Evolutionary conservation across 2,797 vertebrate species (phyloP), one percentile per base, ranked within the genome.

Genomic region (Phoeniculus purpureus): DNA sequence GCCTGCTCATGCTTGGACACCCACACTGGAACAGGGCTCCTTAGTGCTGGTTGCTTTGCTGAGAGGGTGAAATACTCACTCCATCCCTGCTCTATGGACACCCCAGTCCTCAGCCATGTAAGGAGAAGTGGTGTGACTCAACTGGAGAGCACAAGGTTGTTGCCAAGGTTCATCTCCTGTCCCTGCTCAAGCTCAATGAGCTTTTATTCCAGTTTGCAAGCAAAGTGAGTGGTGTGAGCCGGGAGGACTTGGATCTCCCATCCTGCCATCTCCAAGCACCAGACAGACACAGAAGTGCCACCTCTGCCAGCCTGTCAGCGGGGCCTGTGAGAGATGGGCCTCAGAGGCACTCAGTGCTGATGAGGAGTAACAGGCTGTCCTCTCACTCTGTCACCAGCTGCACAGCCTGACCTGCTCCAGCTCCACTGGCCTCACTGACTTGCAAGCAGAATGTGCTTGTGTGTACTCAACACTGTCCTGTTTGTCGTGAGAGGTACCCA

Each of bases 111-210:
- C 3, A 72, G 65, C 20, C 50, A 47, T 27, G 62, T 27, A 23
- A 74, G 26, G 40, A 67, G 31, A 64, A 48, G 37, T 7, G 37
- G 32, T 56, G 2, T 1, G 2, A 25, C 32, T 34, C 58, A 21
- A 1, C 15, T 32, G 29, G 34, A 27, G 31, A 79, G 25, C 47
- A 26, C 8, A 1, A 31, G 52, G 29, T 34, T 9, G 3, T 59
- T 75, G 74, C 25, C 27, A 65, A 81, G 61, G 60, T 55, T 11
- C 2, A 5, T 37, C 51, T 80, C 58, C 61, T 21, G 31, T 18
- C 61, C 16, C 26, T 2, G 3, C 21, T 80, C 0, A 0, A 77
- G 59, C 27, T n/a, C 25, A 70, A 7, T 0, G 1, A 80, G 81
- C 25, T 78, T 79, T 88, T 40, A 48, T 58, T 59, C 71, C 64